Evolutionary conservation across 2,888 invertebrate species (phyloP), one percentile per base, ranked within the genome.

Genomic region (Polyploca ridens): DNA sequence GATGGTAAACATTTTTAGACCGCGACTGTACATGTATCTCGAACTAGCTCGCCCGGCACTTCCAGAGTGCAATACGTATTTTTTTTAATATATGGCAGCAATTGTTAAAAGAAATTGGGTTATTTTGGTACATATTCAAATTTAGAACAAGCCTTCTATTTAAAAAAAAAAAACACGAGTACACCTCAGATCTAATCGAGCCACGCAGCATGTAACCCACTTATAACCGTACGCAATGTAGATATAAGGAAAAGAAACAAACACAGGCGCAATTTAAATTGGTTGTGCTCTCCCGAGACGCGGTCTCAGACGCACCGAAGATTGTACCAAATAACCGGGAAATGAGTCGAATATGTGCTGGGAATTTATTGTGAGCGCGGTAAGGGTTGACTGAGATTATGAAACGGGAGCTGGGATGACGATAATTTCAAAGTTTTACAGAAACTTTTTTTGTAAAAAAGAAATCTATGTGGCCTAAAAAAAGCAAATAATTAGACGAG

Each of bases 191-290:
- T 54, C 2, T 54, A 54, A 54, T 54, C 54, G 54, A 54, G 3
- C 54, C 19, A 54, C 19, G 54, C 54, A 19, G 14, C 19, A 54
- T 54, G 54, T 54, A 54, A 54, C 54, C 54, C 54, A 63, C 64
- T 57, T 65, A 64, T 61, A 66, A 19, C 19, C 10, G 19, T 54
- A 19, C 2, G 19, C 54, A 54, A 16, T 54, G 54, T 54, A 54
- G 54, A 19, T n/a, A 54, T 54, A 54, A 54, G 54, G 54, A 44
- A 33, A 41, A 61, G 61, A 41, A 67, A 63, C 67, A 69, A 77
- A 78, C 77, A 74, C 76, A 73, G 76, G 75, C 66, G 74, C 61
- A 78, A 78, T 81, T 79, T 74, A 76, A 78, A 79, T 74, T 73
- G 68, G 64, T 67, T 64, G 61, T 27, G 58, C 63, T 69, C 72